Evolutionary conservation across 2,888 invertebrate genomes (phyloP), one percentile per base, ranked within the genome.

Genomic region (Pediacus dermestoides): DNA sequence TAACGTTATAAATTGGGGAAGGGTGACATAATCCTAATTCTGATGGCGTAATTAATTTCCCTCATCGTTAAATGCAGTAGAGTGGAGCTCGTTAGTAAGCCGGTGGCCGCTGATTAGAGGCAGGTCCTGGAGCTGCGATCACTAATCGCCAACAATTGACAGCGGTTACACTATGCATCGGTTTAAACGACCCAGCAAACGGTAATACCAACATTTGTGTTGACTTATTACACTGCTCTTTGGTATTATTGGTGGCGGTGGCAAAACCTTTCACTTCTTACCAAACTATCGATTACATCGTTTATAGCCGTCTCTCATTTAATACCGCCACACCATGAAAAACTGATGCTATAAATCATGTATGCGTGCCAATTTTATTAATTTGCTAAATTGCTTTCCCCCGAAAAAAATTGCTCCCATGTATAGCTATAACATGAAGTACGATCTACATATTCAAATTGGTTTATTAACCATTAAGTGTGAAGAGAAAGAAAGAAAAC

Each of bases 41-140:
- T 46, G 47, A 50, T 50, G 44, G 46, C 43, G 50, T 50, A 50
- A 48, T 50, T 48, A 48, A 50, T 50, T 48, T 36, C 39, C 50
- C 44, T 43, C 50, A 40, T 50, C 45, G 50, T 50, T 48, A 48
- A 48, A 49, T 45, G 44, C 44, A 46, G 49, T 42, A 38, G 44
- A 46, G 49, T 42, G 37, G 37, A 44, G 46, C 49, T 49, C 49
- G 49, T 49, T 49, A 49, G 49, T 45, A 30, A 46, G 42, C 43
- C 35, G 44, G 44, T 42, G 46, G 46, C 46, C 49, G 44, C 40
- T 49, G 49, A 49, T 49, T 49, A 49, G 46, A 49, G 46, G 41
- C 41, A 36, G 36, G 32, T 30, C 40, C 27, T 6, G 15, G 28
- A 18, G 26, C 16, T 18, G 25, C 28, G 25, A 37, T 33, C 37